Evolutionary conservation across 2,797 vertebrate species (phyloP).

Genomic region (Benthosema pterotum): DNA sequence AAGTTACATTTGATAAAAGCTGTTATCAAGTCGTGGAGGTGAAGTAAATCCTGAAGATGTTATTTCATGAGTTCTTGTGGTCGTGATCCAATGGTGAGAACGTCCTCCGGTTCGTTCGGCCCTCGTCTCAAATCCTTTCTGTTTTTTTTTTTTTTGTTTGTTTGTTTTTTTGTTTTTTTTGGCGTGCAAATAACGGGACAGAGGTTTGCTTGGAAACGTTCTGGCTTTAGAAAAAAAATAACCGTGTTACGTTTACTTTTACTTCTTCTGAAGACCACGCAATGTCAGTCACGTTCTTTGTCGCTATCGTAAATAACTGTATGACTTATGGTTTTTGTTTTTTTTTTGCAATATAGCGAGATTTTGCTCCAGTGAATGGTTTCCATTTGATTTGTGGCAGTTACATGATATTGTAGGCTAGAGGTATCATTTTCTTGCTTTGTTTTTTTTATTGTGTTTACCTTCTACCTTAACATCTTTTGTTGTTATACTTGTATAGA

Average conservation of each 20-base stretch:
- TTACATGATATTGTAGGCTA: slow-evolving; percentile 8
- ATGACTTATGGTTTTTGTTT: slow-evolving; percentile 13
- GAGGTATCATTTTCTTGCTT: neutral
- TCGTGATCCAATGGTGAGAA: slow-evolving; percentile 50
- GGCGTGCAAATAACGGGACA: slow-evolving; percentile 54
- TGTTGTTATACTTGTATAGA: slow-evolving; percentile 35
- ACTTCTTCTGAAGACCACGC: neutral
- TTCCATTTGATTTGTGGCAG: slow-evolving; percentile 24
- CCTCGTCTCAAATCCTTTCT: slow-evolving; percentile 29
- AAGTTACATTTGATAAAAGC: slow-evolving; percentile 43
- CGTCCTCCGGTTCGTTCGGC: slow-evolving; percentile 43
- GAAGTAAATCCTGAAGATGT: slow-evolving; percentile 59
- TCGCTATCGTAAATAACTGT: slow-evolving; percentile 17
- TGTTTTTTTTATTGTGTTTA: slow-evolving; percentile 8
- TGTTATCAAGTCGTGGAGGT: slow-evolving; percentile 49
- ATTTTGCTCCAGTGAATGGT: slow-evolving; percentile 17
- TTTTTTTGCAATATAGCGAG: slow-evolving; percentile 27
- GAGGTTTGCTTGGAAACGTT: slow-evolving; percentile 48
- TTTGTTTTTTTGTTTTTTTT: no score
- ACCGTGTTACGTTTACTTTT: slow-evolving; percentile 1
- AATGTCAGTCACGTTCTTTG: slow-evolving; percentile 24
- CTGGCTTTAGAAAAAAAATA: slow-evolving; percentile 7
- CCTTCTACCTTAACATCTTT: slow-evolving; percentile 16
- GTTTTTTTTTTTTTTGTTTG: no score
- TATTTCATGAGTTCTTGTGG: slow-evolving; percentile 61